These are phyloP conservation scores for Anarsia innoxiella DNA, from an alignment of 2,888 invertebrate genomes.

Conservation along the genomic window DNA sequence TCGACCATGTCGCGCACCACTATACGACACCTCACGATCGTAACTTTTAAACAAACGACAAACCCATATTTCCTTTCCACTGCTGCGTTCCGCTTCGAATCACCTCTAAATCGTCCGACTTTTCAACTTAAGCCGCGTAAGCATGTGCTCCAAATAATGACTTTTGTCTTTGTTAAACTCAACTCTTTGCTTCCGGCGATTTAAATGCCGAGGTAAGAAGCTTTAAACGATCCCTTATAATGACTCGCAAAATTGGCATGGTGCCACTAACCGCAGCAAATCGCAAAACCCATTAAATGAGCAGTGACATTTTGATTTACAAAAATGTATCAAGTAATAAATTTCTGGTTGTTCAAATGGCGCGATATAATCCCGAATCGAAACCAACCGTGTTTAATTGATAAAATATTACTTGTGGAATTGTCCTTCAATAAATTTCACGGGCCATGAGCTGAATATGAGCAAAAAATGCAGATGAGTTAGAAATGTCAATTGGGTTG, in stretches of 20 bases:
- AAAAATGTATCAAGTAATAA: constrained; percentile 44
- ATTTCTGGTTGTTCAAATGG: constrained; percentile 52
- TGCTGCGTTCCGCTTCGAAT: constrained; percentile 16
- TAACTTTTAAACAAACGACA: constrained; percentile 19
- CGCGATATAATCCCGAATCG: constrained; percentile 49
- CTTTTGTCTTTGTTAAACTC: constrained; percentile 12
- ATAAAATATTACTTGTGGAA: constrained; percentile 62
- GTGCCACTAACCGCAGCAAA: constrained; percentile 32
- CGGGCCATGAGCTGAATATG: constrained; percentile 52
- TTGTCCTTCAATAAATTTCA: constrained; percentile 63
- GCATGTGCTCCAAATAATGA: constrained; percentile 14
- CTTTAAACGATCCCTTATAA: constrained; percentile 12
- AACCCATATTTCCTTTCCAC: constrained; percentile 18
- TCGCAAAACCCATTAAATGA: constrained; percentile 34
- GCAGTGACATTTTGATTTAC: constrained; percentile 46
- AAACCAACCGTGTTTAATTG: constrained; percentile 62
- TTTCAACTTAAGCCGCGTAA: constrained; percentile 14
- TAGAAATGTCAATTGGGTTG: constrained; percentile 56
- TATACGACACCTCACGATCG: constrained; percentile 13
- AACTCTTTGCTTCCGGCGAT: constrained; percentile 12
- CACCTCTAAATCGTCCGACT: constrained; percentile 18
- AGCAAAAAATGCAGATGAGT: constrained; percentile 64
- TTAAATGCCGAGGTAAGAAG: constrained; percentile 9
- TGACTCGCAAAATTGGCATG: constrained; percentile 28
- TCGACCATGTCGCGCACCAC: constrained; percentile 21